phyloP scores from a whole-genome alignment of 2,113 vertebrate species.

The Sarotherodon lohbergeri region DNA sequence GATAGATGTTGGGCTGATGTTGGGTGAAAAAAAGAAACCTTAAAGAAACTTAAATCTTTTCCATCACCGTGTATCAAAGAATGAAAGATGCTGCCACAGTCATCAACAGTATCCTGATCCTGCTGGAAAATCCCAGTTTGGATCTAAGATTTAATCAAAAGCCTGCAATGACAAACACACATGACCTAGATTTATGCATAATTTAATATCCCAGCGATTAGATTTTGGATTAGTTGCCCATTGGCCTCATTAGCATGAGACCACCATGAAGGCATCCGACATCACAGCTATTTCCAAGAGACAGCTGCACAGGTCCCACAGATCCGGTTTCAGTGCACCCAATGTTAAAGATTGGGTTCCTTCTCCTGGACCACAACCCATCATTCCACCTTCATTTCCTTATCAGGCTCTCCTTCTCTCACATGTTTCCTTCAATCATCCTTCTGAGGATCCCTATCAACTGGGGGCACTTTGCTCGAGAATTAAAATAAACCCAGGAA shows the following conservation, averaged over 20 bases:
- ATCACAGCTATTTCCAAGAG: conserved; percentile 53
- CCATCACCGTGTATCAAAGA: background rate
- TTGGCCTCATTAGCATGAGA: conserved; percentile 14
- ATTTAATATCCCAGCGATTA: background rate
- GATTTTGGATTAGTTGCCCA: background rate
- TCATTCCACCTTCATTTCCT: conserved; percentile 64
- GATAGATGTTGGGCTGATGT: background rate
- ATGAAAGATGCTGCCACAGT: background rate
- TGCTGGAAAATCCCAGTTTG: background rate
- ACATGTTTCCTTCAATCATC: conserved; percentile 50
- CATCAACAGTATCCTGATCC: background rate
- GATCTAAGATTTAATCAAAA: background rate
- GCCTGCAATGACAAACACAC: background rate
- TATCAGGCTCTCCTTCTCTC: conserved; percentile 51
- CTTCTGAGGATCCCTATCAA: background rate
- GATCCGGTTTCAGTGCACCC: conserved; percentile 61
- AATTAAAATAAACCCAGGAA: conserved; percentile 34
- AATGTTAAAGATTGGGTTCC: conserved; percentile 63
- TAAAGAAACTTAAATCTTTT: background rate
- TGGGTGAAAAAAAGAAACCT: background rate
- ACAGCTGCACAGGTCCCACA: conserved; percentile 78
- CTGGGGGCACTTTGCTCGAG: background rate
- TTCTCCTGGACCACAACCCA: conserved; percentile 67
- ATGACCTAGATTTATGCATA: background rate
- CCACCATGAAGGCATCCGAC: background rate